A percentile compares a stretch with the other conserved stretches of the same genome.
Conservation (phyloP, 1,140 invertebrate genomes). For the Zaprionus ornatus region DNA sequence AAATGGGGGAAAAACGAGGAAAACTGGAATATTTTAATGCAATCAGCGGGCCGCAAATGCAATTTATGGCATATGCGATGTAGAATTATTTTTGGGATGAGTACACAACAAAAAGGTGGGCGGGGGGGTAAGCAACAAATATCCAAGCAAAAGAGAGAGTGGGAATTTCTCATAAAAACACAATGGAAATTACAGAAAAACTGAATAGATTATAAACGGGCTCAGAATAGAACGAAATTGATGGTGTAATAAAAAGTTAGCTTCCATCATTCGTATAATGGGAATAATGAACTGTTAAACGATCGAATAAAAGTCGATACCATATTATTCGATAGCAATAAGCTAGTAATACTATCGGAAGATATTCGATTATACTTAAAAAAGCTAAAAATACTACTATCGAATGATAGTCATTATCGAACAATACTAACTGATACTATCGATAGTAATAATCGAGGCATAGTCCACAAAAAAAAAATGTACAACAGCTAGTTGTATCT, state of each 20-base stretch:
- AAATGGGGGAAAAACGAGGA: neutral
- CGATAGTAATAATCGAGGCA: neutral
- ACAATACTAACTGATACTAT: conserved; percentile 13
- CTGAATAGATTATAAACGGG: neutral
- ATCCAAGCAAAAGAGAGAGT: neutral
- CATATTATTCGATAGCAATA: no score
- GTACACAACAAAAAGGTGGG: neutral
- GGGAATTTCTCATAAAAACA: conserved; percentile 1
- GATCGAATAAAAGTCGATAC: neutral
- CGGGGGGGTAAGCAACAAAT: conserved; percentile 3
- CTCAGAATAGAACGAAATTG: neutral
- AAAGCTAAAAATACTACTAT: no score
- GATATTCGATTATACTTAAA: neutral
- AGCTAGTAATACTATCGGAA: neutral
- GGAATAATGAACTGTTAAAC: neutral
- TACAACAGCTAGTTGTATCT: neutral
- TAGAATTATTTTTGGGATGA: conserved; percentile 24
- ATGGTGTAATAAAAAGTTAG: neutral
- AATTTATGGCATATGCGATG: conserved; percentile 37
- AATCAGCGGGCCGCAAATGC: conserved; percentile 57
- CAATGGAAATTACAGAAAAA: conserved; percentile 8
- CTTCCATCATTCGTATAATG: neutral
- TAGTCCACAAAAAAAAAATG: no score
- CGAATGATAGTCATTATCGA: neutral
- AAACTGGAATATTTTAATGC: conserved; percentile 30